phyloP scores from a whole-genome alignment of 2,888 invertebrate species.

The Synergus itoensis region DNA sequence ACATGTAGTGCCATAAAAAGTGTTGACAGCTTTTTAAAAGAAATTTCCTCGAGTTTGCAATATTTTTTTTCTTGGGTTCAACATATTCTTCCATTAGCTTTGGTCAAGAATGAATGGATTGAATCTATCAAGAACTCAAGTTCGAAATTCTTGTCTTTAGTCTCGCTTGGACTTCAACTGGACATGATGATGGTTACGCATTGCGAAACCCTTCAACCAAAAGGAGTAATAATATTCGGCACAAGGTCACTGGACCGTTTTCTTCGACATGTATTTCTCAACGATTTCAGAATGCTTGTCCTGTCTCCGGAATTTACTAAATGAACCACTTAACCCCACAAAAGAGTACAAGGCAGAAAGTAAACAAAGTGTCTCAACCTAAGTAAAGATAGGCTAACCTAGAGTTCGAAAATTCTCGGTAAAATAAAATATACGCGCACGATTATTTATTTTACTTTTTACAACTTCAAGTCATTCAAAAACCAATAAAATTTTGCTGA shows the following conservation, averaged over 20 bases:
- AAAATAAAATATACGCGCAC: no score
- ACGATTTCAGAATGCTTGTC: constrained; percentile 47
- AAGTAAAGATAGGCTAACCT: constrained; percentile 21
- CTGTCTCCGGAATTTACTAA: constrained; percentile 25
- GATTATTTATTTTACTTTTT: no score
- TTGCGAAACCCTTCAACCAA: constrained; percentile 43
- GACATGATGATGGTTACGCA: background rate
- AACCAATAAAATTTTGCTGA: no score
- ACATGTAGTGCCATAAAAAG: background rate
- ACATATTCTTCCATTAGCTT: background rate
- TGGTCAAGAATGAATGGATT: background rate
- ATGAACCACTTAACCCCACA: background rate
- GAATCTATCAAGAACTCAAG: background rate
- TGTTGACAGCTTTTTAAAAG: background rate
- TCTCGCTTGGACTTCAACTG: constrained; percentile 14
- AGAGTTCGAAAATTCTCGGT: no score
- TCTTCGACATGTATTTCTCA: constrained; percentile 56
- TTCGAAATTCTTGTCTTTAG: constrained; percentile 12
- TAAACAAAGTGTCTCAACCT: constrained; percentile 8
- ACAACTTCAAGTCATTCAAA: no score
- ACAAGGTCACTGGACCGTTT: constrained; percentile 70
- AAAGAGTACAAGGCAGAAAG: background rate
- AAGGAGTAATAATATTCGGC: constrained; percentile 64
- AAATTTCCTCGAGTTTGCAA: background rate
- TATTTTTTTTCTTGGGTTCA: background rate